Conservation (phyloP, 1,140 invertebrate species). For the Rhizoglyphus robini region DNA sequence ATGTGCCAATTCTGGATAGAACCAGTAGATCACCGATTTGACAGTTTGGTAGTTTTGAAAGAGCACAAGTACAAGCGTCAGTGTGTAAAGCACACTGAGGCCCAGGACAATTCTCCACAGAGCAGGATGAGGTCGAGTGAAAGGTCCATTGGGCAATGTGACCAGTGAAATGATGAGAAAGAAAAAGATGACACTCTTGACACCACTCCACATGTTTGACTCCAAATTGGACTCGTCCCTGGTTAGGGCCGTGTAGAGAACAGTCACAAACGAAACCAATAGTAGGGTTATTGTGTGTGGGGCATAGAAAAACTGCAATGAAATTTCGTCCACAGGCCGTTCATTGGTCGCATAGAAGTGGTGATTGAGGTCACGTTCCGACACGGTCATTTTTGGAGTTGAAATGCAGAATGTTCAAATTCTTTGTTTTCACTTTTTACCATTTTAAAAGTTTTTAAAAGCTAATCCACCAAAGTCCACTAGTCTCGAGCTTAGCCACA, state of each 20-base stretch:
- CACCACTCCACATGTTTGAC: slow-evolving; percentile 81
- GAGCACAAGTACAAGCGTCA: slow-evolving; percentile 56
- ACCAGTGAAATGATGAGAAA: slow-evolving; percentile 90
- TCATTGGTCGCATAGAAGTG: slow-evolving; percentile 54
- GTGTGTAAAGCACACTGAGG: slow-evolving; percentile 81
- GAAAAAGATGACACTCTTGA: slow-evolving; percentile 82
- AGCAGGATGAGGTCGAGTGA: slow-evolving; percentile 60
- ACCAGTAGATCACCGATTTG: slow-evolving; percentile 74
- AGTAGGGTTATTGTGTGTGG: slow-evolving; percentile 93
- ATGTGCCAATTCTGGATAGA: slow-evolving; percentile 69
- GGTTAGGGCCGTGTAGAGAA: slow-evolving; percentile 83
- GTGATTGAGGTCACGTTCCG: slow-evolving; percentile 2
- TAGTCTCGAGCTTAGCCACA: too few relatives aligned
- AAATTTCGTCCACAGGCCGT: slow-evolving; percentile 90
- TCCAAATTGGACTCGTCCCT: slow-evolving; percentile 62
- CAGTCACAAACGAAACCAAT: slow-evolving; percentile 61
- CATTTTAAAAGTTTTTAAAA: too few relatives aligned
- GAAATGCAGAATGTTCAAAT: too few relatives aligned
- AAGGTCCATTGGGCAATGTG: slow-evolving; percentile 87
- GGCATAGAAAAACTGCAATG: slow-evolving; percentile 91
- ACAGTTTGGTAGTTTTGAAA: slow-evolving; percentile 91
- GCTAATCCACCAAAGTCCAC: too few relatives aligned
- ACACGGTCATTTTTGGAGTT: too few relatives aligned
- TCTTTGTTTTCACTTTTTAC: too few relatives aligned
- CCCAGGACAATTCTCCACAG: slow-evolving; percentile 47